Percentiles rank a stretch among this genome's conserved stretches.
phyloP scores from a whole-genome alignment of 2,113 vertebrate species.

The Struthio camelus region DNA sequence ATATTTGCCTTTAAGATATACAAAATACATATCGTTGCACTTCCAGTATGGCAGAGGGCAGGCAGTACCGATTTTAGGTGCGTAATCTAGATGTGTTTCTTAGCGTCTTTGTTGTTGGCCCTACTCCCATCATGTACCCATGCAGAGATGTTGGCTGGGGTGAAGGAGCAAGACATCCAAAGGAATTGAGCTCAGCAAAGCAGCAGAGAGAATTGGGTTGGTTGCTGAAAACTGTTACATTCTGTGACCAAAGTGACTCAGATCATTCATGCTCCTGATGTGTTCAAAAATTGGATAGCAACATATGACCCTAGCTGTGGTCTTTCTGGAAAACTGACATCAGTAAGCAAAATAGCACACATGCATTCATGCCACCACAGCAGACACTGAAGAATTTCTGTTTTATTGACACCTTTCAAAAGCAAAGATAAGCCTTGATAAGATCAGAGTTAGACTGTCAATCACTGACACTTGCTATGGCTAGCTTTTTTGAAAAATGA shows the following conservation, averaged over 20 bases:
- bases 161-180: not conserved
- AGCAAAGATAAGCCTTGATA: not conserved
- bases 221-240: not conserved
- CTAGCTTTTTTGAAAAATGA: not conserved
- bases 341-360: not conserved
- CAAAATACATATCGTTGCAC: not conserved
- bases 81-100: not conserved
- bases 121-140: not conserved
- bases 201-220: not conserved
- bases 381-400: not conserved
- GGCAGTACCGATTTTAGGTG: not conserved
- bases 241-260: not conserved
- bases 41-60: not conserved
- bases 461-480: not conserved
- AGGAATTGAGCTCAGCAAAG: not conserved
- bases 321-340: not conserved
- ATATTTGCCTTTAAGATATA: not conserved
- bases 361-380: not conserved
- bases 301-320: not conserved
- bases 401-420: not conserved
- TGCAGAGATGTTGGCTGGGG: not conserved
- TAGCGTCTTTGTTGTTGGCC: not conserved
- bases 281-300: not conserved
- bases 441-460: not conserved
- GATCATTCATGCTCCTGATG: not conserved